phyloP scores from a whole-genome alignment of 2,797 vertebrate genomes.

The Premnoplex brunnescens region DNA sequence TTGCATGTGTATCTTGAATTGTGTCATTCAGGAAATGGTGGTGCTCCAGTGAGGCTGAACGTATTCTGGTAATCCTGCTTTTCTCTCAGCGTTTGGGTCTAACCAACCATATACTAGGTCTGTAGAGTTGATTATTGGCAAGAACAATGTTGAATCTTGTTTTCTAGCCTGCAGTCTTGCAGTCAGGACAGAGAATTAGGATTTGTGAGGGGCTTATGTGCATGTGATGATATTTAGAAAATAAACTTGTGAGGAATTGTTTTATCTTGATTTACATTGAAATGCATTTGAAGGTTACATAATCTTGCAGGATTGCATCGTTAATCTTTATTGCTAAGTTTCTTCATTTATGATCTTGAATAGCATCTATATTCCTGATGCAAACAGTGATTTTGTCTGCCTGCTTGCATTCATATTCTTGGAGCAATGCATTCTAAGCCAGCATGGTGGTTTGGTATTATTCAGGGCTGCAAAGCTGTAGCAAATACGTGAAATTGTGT shows the following conservation, averaged over 20 bases:
- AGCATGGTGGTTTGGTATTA: not conserved
- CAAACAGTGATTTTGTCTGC: not conserved
- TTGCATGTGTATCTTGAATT: not conserved
- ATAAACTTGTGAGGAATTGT: not conserved
- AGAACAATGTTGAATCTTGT: not conserved
- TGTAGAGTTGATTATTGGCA: not conserved
- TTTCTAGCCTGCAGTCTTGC: not conserved
- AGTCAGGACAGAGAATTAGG: not conserved
- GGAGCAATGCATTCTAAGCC: not conserved
- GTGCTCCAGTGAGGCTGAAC: not conserved
- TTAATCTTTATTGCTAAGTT: conserved; percentile 7
- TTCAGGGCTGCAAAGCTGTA: not conserved
- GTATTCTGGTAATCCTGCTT: not conserved
- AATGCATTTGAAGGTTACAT: not conserved
- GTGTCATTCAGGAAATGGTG: not conserved
- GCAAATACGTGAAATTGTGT: not conserved
- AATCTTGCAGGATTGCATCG: not conserved
- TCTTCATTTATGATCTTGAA: not conserved
- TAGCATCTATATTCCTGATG: not conserved
- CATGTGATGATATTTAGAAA: not conserved
- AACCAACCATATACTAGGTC: not conserved
- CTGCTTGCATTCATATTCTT: not conserved
- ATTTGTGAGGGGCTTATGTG: not conserved
- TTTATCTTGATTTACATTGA: not conserved
- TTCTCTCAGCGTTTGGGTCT: not conserved